A percentile compares a stretch with the other conserved stretches of the same genome.
Evolutionary conservation across 1,140 invertebrate genomes (phyloP).

Genomic region (Ostrea edulis): DNA sequence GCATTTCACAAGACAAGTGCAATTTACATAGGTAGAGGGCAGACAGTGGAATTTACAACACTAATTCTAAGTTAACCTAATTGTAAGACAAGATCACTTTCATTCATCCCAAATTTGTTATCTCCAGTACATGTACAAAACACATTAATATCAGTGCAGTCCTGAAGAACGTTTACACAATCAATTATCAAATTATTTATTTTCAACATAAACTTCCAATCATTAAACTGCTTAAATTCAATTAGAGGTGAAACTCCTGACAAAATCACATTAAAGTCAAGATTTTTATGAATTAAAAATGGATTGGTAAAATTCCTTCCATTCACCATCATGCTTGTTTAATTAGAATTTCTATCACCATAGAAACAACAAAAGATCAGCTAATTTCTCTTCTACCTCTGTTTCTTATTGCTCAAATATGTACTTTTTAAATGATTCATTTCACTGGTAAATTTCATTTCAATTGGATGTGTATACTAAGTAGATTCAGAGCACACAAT

Average conservation of each 20-base stretch:
- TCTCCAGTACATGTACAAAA: not conserved
- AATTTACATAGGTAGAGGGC: not conserved
- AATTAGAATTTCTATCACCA: slow-evolving; percentile 11
- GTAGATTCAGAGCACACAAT: not conserved
- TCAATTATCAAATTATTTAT: not conserved
- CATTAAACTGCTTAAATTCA: not conserved
- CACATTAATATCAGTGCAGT: not conserved
- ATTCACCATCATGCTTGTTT: slow-evolving; percentile 13
- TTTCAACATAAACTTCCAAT: not conserved
- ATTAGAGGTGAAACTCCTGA: not conserved
- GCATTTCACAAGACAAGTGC: slow-evolving; percentile 11
- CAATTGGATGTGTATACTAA: not conserved
- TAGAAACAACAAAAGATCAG: not conserved
- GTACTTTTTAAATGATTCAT: no score
- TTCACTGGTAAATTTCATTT: no score
- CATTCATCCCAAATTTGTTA: no score
- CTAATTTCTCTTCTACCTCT: no score
- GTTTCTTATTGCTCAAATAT: no score
- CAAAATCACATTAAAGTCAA: not conserved
- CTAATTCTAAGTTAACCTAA: no score
- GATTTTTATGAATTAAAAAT: not conserved
- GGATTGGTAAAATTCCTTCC: not conserved
- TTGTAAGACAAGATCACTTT: no score
- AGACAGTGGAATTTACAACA: not conserved
- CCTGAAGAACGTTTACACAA: not conserved